Evolutionary conservation across 2,113 vertebrate genomes (phyloP).

Genomic region (Syrmaticus mikado): DNA sequence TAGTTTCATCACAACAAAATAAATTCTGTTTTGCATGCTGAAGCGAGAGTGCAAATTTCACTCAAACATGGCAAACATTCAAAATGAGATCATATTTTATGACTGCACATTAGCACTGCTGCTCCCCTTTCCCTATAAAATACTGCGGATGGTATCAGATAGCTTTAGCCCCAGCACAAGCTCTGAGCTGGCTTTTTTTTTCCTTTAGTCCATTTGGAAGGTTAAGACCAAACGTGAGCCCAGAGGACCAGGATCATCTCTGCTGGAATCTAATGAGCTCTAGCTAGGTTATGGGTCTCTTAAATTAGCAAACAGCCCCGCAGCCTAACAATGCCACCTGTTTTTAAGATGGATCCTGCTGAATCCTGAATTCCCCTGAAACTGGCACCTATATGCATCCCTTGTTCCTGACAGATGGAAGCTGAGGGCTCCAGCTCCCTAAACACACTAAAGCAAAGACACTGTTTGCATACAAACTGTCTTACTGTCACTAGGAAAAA

Average conservation of each 20-base stretch:
- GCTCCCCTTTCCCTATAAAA: neutral
- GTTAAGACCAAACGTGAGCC: conserved; percentile 1
- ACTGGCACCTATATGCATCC: neutral
- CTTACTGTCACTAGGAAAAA: neutral
- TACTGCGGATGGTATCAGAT: neutral
- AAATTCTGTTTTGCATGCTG: neutral
- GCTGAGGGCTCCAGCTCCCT: neutral
- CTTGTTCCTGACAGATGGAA: neutral
- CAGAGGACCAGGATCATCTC: neutral
- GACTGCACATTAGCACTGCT: neutral
- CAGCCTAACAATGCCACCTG: neutral
- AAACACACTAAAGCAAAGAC: neutral
- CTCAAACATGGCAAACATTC: conserved; percentile 5
- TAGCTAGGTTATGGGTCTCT: conserved; percentile 6
- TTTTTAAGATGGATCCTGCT: neutral
- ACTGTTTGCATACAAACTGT: neutral
- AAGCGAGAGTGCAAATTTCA: neutral
- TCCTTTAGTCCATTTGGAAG: neutral
- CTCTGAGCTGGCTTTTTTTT: neutral
- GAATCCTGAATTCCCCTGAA: neutral
- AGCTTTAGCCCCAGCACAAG: neutral
- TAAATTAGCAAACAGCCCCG: conserved; percentile 16
- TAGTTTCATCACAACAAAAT: conserved; percentile 1
- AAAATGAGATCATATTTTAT: neutral
- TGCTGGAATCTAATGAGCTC: conserved; percentile 37